Base-by-base conservation (phyloP, 37 sponge, comb jelly and placozoan genomes). In the Diacarnus erythraeanus region DNA sequence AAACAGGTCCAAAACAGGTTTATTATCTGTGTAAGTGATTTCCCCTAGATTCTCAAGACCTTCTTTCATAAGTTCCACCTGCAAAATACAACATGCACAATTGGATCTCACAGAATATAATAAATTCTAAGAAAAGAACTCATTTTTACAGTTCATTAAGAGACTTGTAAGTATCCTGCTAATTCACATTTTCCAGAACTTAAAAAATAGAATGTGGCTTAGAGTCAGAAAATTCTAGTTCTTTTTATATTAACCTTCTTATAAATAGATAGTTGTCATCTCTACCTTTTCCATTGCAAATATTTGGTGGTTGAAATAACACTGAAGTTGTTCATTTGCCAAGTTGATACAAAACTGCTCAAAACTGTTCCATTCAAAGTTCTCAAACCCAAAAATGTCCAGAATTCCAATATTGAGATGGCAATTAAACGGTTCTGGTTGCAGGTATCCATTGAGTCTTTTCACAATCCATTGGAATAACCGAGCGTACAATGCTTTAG, bases 261-360 rank as follows among this genome's bases (percentile, higher is more conserved):
- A n/a, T n/a, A n/a, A n/a, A n/a, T n/a, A n/a, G n/a, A n/a, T n/a
- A n/a, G n/a, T n/a, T n/a, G n/a, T n/a, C n/a, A n/a, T n/a, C n/a
- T n/a, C 6, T 54, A 83, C 91, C 86, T 90, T 90, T 66, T 92
- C 93, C 93, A 92, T 92, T 27, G 88, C 82, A 64, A 92, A 92
- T 23, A 92, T 88, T 70, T 88, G 85, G 38, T 84, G 81, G 89
- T 92, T 92, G 86, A 92, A 92, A 76, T 88, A 88, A 34, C 87
- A 79, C 79, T 92, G 95, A 34, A 95, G 84, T 44, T 95, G 95
- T 39, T 95, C 95, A 51, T 95, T 95, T 80, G 95, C 95, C 20
- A 95, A 74, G 67, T 95, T 95, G 74, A 95, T 95, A 51, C 95
- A 95, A 57, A 85, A 77, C 79, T 92, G 93, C 82, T 92, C 93